Conservation (phyloP, 2,888 invertebrate species). For the Acrobasis consociella region DNA sequence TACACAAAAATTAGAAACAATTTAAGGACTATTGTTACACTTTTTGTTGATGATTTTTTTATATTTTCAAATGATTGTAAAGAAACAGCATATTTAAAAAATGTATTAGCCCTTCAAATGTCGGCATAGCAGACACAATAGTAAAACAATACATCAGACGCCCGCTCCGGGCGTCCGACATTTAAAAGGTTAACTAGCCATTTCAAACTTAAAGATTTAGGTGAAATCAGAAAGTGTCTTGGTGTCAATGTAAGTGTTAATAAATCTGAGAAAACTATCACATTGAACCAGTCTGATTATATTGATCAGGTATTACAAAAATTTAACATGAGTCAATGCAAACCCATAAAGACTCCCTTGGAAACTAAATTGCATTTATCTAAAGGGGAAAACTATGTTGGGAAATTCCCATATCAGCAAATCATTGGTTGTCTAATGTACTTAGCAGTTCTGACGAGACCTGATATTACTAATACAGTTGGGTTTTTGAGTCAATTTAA, state of each 20-base stretch:
- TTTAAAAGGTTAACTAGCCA: not conserved
- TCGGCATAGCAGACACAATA: no score
- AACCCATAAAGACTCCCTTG: not conserved
- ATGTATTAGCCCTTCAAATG: no score
- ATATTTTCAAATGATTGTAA: conserved; percentile 6
- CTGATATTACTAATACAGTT: conserved; percentile 1
- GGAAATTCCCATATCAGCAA: no score
- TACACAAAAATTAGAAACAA: conserved; percentile 30
- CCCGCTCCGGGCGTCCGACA: no score
- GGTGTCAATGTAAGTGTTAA: conserved; percentile 28
- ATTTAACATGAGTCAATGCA: conserved; percentile 1
- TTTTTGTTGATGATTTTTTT: conserved; percentile 39
- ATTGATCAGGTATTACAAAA: not conserved
- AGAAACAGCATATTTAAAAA: not conserved
- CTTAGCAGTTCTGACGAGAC: no score
- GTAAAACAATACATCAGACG: no score
- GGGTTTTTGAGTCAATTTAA: conserved; percentile 7
- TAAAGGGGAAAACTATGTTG: not conserved
- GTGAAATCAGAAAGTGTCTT: conserved; percentile 26
- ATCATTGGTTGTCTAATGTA: conserved; percentile 8
- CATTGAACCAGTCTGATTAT: not conserved
- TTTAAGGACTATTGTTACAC: conserved; percentile 28
- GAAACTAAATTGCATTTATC: not conserved
- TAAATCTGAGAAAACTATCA: conserved; percentile 14
- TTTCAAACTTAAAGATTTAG: conserved; percentile 29